phyloP scores from a whole-genome alignment of 2,113 vertebrate genomes.

The Phoxinus phoxinus region DNA sequence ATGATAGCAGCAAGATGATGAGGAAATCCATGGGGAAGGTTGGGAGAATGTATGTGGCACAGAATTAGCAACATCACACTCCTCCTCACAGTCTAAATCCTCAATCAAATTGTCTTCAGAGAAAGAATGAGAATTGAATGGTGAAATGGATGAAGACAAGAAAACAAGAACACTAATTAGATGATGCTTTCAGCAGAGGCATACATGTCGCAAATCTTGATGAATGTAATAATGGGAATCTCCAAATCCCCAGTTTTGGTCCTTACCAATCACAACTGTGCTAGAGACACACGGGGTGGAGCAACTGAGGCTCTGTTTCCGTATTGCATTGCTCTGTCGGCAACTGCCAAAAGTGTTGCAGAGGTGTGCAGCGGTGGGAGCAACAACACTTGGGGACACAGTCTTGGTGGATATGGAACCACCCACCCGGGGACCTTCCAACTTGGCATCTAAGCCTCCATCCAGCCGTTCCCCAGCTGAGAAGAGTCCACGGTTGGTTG shows the following conservation, averaged over 20 bases:
- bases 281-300: slow-evolving; percentile 63
- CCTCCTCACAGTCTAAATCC: slow-evolving; percentile 48
- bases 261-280: slow-evolving; percentile 72
- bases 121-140: slow-evolving; percentile 26
- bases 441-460: not conserved
- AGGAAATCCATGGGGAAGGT: slow-evolving; percentile 46
- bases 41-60: not conserved
- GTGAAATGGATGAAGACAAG: not conserved
- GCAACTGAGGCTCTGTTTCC: slow-evolving; percentile 61
- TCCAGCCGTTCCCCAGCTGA: not conserved
- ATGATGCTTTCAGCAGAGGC: not conserved
- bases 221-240: slow-evolving; percentile 1
- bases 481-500: slow-evolving; percentile 56
- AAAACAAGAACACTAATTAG: slow-evolving; percentile 12
- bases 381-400: not conserved
- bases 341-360: slow-evolving; percentile 39
- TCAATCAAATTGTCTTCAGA: slow-evolving; percentile 63
- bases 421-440: slow-evolving; percentile 34
- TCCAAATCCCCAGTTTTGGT: slow-evolving; percentile 35
- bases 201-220: not conserved
- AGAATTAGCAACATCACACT: slow-evolving; percentile 24
- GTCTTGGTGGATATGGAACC: slow-evolving; percentile 39
- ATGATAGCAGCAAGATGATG: slow-evolving; percentile 48
- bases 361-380: not conserved
- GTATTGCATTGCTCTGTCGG: slow-evolving; percentile 53